Conservation (phyloP, 2,888 invertebrate species). For the Tinea trinotella region DNA sequence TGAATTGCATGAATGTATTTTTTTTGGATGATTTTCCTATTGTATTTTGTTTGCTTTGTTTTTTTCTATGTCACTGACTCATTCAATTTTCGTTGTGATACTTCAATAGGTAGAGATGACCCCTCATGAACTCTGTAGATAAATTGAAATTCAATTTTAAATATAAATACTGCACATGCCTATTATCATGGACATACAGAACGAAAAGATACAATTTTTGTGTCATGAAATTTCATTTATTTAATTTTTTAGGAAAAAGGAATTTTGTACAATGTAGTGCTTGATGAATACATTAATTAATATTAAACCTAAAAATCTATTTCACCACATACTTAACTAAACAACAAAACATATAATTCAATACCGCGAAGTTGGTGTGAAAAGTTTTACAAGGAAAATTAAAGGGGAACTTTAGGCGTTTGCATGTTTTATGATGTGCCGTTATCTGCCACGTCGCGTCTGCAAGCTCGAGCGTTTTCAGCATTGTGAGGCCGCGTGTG, state of each 20-base stretch:
- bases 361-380: background rate
- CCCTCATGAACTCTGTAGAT: background rate
- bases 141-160: too few species aligned
- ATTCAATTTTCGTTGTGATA: background rate
- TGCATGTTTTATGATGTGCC: constrained; percentile 62
- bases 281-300: too few species aligned
- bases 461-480: constrained; percentile 30
- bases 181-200: too few species aligned
- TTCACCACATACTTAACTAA: too few species aligned
- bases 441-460: constrained; percentile 57
- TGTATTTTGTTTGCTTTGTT: constrained; percentile 2
- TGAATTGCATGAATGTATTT: constrained; percentile 3
- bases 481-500: constrained; percentile 58
- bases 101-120: background rate
- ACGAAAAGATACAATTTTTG: too few species aligned
- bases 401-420: constrained; percentile 56
- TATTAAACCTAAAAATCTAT: too few species aligned
- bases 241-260: too few species aligned
- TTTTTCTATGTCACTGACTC: background rate
- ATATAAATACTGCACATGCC: too few species aligned
- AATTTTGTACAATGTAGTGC: too few species aligned
- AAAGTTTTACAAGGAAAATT: constrained; percentile 23
- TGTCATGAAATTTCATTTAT: too few species aligned
- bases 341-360: constrained; percentile 4
- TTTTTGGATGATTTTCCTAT: background rate